Evolutionary conservation across 1,140 invertebrate genomes (phyloP), one percentile per base, ranked within the genome.

Genomic region (Odontomachus brunneus): DNA sequence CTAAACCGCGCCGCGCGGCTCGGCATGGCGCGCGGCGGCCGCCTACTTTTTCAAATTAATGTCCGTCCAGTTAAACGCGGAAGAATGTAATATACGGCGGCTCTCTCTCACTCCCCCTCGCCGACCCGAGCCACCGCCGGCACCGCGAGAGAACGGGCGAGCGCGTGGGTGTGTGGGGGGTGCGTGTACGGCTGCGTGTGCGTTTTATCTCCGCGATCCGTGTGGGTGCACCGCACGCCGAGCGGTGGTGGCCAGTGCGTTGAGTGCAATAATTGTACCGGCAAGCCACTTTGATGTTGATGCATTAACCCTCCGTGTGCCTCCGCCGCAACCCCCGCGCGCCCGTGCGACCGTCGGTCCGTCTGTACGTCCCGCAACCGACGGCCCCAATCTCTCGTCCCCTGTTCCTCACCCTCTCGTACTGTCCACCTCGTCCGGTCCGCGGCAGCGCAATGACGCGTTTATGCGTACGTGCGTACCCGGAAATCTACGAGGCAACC

Each of bases 201-300:
- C 59, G 38, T 71, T 67, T 57, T 53, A 51, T 63, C 29, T 57
- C 53, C 15, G 48, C 22, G 78, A 73, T 84, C 14, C 19, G 65
- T 48, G 44, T 63, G 72, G 38, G 73, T 19, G 53, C 57, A 72
- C 59, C 55, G 71, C 82, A 66, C 80, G 17, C 51, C 59, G 65
- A 84, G 74, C 75, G 66, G 73, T 53, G 38, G 73, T 48, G 60
- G 48, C 60, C 49, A 80, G 75, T 80, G 59, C 88, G 85, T 89
- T 86, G 88, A 90, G 87, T 91, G 88, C 90, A 92, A 92, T 92
- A 90, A 92, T 92, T 91, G 91, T 89, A 90, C 88, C 88, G 59
- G 87, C 88, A 84, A 89, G 87, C 88, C 87, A 91, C 90, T 92
- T 92, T 92, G 90, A 92, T 92, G 88, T 92, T 89, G 88, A 91